Conservation (phyloP, 2,113 vertebrate species). For the Miniopterus natalensis region DNA sequence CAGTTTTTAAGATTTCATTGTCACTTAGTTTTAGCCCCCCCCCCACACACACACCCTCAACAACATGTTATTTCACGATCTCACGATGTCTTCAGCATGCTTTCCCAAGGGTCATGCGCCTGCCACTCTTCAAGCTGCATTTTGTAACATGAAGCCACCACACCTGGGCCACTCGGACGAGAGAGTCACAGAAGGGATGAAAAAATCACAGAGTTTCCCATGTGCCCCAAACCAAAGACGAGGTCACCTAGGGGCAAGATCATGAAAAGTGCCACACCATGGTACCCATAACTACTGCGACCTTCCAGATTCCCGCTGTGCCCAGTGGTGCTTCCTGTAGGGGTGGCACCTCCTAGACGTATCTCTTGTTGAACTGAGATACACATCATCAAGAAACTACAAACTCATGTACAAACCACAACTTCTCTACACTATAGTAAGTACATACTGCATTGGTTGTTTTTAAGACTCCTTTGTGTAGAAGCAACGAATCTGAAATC, state of each 20-base stretch:
- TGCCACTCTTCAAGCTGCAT: neutral
- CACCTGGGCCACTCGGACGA: neutral
- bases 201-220: neutral
- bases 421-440: neutral
- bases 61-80: neutral
- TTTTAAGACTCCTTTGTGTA: conserved; percentile 49
- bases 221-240: neutral
- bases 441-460: neutral
- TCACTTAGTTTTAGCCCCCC: neutral
- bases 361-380: neutral
- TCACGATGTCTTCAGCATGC: neutral
- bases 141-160: neutral
- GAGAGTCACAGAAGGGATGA: neutral
- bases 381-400: neutral
- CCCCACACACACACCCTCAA: neutral
- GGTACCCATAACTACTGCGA: neutral
- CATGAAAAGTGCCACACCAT: rapidly evolving
- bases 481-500: conserved; percentile 30
- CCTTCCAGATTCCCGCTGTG: neutral
- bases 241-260: neutral
- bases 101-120: neutral
- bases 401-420: neutral
- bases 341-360: too few species aligned
- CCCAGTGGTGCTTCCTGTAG: neutral
- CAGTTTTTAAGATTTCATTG: neutral